Percentiles rank a stretch among this genome's conserved stretches.
Evolutionary conservation across 2,797 vertebrate genomes (phyloP).

Genomic region (Fringilla coelebs): DNA sequence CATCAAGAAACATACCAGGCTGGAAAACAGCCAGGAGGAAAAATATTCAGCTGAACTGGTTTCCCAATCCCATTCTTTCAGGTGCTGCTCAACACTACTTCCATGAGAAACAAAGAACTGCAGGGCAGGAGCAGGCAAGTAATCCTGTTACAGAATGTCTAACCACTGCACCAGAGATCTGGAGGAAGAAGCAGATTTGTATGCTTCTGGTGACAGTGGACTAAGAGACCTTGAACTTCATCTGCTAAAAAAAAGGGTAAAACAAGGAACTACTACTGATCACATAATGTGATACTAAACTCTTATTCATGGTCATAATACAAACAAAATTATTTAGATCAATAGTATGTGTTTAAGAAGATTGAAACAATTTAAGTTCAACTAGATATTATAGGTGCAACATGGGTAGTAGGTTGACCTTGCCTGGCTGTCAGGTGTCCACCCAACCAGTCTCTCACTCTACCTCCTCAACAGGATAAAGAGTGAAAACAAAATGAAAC

Average conservation of each 20-base stretch:
- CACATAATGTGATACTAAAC: not conserved
- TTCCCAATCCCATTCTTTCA: not conserved
- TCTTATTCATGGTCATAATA: not conserved
- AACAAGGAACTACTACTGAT: not conserved
- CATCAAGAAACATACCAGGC: not conserved
- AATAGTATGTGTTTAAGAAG: not conserved
- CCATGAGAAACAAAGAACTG: not conserved
- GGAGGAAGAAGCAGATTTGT: not conserved
- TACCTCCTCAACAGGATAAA: not conserved
- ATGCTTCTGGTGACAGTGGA: not conserved
- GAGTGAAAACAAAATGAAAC: not conserved
- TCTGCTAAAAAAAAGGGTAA: not conserved
- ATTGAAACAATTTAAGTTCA: not conserved
- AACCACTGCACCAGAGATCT: not conserved
- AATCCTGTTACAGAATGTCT: not conserved
- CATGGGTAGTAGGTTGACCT: not conserved
- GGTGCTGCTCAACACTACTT: not conserved
- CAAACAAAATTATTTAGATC: not conserved
- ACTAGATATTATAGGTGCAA: not conserved
- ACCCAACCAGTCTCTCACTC: not conserved
- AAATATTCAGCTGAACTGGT: not conserved
- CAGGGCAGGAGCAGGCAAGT: not conserved
- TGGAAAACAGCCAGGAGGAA: not conserved
- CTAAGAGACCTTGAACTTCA: not conserved
- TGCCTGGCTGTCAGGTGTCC: not conserved